phyloP scores from a whole-genome alignment of 2,113 vertebrate genomes.

The Naja naja region DNA sequence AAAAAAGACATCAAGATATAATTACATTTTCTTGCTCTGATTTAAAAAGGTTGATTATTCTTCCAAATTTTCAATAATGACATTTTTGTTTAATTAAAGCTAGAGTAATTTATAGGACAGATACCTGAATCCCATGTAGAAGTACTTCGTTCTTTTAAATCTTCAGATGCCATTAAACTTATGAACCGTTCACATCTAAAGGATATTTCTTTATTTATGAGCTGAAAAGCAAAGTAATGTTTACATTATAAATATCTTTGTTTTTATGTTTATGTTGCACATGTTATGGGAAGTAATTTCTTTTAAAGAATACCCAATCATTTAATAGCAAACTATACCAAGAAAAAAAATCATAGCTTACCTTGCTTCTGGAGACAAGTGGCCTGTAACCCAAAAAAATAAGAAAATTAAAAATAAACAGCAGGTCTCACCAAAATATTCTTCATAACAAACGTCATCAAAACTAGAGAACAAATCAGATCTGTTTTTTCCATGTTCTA shows the following conservation, averaged over 20 bases:
- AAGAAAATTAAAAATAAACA: slow-evolving; percentile 47
- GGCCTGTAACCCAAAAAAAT: slow-evolving; percentile 74
- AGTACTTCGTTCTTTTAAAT: slow-evolving; percentile 60
- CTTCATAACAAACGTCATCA: slow-evolving; percentile 59
- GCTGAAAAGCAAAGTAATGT: slow-evolving; percentile 68
- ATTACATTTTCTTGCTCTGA: background rate
- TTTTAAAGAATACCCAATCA: slow-evolving; percentile 4
- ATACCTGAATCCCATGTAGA: slow-evolving; percentile 56
- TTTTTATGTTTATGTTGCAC: slow-evolving; percentile 26
- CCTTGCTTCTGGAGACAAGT: slow-evolving; percentile 71
- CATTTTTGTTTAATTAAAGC: background rate
- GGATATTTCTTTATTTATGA: slow-evolving; percentile 55
- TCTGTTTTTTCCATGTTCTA: slow-evolving; percentile 66
- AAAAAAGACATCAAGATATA: background rate
- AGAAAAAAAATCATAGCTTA: slow-evolving; percentile 67
- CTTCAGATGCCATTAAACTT: slow-evolving; percentile 43
- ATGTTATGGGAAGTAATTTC: slow-evolving; percentile 14
- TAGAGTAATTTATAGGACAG: slow-evolving; percentile 1
- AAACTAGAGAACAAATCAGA: slow-evolving; percentile 49
- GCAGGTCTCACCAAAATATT: slow-evolving; percentile 39
- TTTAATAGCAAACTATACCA: slow-evolving; percentile 27
- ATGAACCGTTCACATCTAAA: slow-evolving; percentile 47
- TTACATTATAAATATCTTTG: slow-evolving; percentile 33
- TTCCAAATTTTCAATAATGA: slow-evolving; percentile 18
- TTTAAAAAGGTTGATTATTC: background rate